Base-by-base conservation (phyloP, 2,888 invertebrate genomes). In the Marasmarcha lunaedactyla region DNA sequence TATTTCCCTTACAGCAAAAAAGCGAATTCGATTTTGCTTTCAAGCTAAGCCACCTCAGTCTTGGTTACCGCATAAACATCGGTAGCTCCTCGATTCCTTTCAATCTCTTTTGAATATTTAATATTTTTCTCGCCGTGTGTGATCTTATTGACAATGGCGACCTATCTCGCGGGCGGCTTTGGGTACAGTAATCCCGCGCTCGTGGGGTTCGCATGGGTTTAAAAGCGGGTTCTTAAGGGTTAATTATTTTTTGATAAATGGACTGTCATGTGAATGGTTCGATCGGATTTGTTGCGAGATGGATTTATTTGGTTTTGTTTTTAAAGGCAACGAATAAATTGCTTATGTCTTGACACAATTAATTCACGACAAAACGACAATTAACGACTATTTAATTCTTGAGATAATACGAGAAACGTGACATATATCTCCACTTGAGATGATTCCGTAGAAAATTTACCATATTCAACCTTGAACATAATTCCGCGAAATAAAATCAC, bases 41-140 rank as follows among this genome's bases (percentile, higher is more conserved):
- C 3, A 20, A 20, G 20, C 20, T 20, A 20, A 20, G 20, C 20
- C 20, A 20, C 20, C 20, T 20, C 20, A 20, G 20, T 20, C 20
- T 20, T 20, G 20, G 20, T 20, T 20, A 20, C 20, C 20, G 20
- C 20, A 41, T 43, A 36, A 43, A 43, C 40, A 43, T 33, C 33
- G 9, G 33, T 39, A 33, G 38, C 36, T 33, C 38, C 20, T 15
- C 14, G 36, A 39, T 38, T 39, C 39, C 39, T 36, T 43, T 43
- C 41, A 20, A 39, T 43, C 34, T 41, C 36, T 30, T 11, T 11
- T 43, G 41, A 43, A 43, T 43, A 43, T 43, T 43, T 43, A 43
- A 43, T 43, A 43, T 43, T 40, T 30, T 43, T 43, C 44, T 33
- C 35, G 39, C 39, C 39, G 30, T 38, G 33, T 38, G 38, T 33